Evolutionary conservation across 2,888 invertebrate genomes (phyloP), one percentile per base, ranked within the genome.

Genomic region (Galeopsomyia nigrocyanea): DNA sequence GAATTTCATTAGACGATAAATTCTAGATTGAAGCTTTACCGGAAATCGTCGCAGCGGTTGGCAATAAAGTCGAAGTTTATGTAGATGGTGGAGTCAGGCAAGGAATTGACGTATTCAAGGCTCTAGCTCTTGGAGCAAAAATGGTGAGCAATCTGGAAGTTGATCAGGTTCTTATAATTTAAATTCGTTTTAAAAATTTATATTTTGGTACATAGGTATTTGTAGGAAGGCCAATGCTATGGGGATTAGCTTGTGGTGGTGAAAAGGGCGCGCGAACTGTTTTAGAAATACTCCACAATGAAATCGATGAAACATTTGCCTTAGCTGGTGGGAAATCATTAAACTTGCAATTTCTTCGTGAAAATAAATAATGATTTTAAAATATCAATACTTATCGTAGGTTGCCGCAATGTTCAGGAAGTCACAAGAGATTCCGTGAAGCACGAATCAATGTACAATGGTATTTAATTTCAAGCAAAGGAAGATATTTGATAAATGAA

Each of bases 41-140:
- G 0, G 95, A 95, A 88, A 90, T 97, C 69, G 90, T 92, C 0
- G 87, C 90, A 78, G 95, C 93, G 1, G 92, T 93, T 9, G 91
- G 91, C 16, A 88, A 90, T 66, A 88, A 90, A 81, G 88, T 93
- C 19, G 94, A 95, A 80, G 89, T 97, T 9, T 97, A 94, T 87
- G 82, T 97, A 80, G 97, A 97, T 83, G 96, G 97, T 14, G 97
- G 97, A 2, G 89, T 97, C 1, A 89, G 90, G 19, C 91, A 92
- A 78, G 97, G 97, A 17, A 93, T 93, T 3, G 97, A 98, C 86
- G 91, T 97, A 16, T 93, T 96, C 78, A 98, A 97, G 87, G 97
- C 97, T 0, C 81, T 98, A 56, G 95, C 96, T 1, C 88, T 98
- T 22, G 98, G 98, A 14, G 98, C 98, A 1, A 92, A 90, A 88